Conservation (phyloP, 2,113 vertebrate genomes). For the Madoqua kirkii region DNA sequence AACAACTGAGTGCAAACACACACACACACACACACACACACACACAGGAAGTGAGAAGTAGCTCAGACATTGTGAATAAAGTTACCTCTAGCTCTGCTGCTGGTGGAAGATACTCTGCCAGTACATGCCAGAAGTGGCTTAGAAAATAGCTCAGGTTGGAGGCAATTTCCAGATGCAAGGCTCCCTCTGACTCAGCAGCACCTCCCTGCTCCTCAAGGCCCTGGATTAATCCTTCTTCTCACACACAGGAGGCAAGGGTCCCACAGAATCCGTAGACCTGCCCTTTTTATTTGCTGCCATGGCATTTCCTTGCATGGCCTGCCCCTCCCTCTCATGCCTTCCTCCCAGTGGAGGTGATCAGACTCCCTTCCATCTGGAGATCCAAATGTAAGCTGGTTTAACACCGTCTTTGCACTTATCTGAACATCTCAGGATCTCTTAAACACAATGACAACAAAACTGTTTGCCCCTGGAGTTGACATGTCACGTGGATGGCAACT, state of each 20-base stretch:
- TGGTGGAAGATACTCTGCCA: neutral
- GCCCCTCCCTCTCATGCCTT: neutral
- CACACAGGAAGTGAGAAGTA: too few species aligned
- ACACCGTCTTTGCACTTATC: neutral
- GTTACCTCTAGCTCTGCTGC: too few species aligned
- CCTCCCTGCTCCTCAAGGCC: neutral
- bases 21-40: too few species aligned
- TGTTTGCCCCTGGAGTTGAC: neutral
- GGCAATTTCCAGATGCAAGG: conserved; percentile 34
- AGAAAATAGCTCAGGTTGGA: conserved; percentile 9
- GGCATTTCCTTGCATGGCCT: neutral
- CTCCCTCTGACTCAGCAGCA: neutral
- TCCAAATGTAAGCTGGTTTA: neutral
- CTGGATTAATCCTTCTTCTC: conserved; percentile 7
- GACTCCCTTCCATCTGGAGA: neutral
- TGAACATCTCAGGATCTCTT: neutral
- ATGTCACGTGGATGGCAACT: neutral
- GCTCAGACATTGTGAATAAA: too few species aligned
- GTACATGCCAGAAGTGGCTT: neutral
- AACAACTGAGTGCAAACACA: too few species aligned
- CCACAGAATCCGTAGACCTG: neutral
- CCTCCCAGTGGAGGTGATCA: neutral
- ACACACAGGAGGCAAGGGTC: neutral
- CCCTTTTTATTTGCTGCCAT: neutral
- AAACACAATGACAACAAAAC: neutral